Base-by-base conservation (phyloP, 1,140 invertebrate genomes). In the Drosophila nasuta region DNA sequence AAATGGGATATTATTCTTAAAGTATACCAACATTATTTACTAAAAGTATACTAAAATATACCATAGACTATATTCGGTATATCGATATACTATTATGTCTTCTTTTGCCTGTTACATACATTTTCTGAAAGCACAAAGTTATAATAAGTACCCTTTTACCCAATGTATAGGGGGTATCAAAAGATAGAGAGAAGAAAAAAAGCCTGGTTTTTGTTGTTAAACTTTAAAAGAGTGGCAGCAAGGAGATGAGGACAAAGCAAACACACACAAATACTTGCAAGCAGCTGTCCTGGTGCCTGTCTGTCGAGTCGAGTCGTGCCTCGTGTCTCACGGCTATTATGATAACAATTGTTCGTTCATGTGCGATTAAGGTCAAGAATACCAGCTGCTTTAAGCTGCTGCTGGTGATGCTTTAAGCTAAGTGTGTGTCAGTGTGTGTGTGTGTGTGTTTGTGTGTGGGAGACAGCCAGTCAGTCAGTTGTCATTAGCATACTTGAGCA, bases 401-500 rank as follows among this genome's bases (percentile, higher is more conserved):
- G 28, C 56, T 68, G 11, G 43, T 11, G 10, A 5, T 13, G 28
- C 56, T 68, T 60, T 52, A 46, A 60, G 30, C 54, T 4, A 17
- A 3, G 20, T 25, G 20, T 25, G 3, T 25, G 20, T 25, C 20
- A 25, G 20, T 11, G 7, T 51, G 30, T 51, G 33, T 25, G 20
- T 25, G 20, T 58, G 38, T 25, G 11, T 45, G 20, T 20, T 3
- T 15, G 7, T 51, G 30, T 49, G 30, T 17, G 8, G n/a, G 52
- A 56, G 52, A 13, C 3, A 11, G 5, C 13, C 46, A 63, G 46
- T 63, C 20, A 66, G 33, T 41, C 46, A 56, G 35, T 45, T 59
- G 75, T 70, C 82, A 86, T 86, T 86, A 86, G 82, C 82, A 86
- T 86, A 82, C 79, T 87, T 82, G 82, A 87, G 82, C 71, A 87